Evolutionary conservation across 2,797 vertebrate genomes (phyloP), one percentile per base, ranked within the genome.

Genomic region (Acrossocheilus fasciatus): DNA sequence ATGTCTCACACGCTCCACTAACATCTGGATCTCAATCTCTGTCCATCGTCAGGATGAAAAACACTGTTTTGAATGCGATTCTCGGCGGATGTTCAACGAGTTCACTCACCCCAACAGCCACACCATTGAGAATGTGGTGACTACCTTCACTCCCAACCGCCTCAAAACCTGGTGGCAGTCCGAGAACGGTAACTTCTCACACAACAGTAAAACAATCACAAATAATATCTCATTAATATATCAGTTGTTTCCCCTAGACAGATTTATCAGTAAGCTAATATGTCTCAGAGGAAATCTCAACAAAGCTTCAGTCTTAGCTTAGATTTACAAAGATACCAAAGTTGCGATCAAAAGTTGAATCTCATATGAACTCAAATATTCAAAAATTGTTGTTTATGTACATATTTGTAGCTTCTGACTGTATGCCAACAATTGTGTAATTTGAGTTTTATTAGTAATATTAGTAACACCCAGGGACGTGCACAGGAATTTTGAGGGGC

Each of bases 141-240:
- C 97, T 14, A 95, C 96, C 0, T 98, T 97, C 1, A 96, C 92
- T 80, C 96, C 96, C 62, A 97, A 97, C 89, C 97, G 97, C 69
- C 95, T 97, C 66, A 96, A 97, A 91, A 96, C 97, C 74, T 98
- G 97, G 97, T 98, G 97, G 97, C 97, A 97, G 87, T 97, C 97
- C 0, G 95, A 96, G 94, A 97, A 95, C 26, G 96, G 97, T 97
- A 93, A 12, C 94, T 50, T 47, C 30, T 50, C 41, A 17, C 76
- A 26, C 20, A 7, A 36, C 39, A 47, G 8, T 34, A 75, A 7
- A 59, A 57, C 23, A 18, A 45, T 59, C 14, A 9, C 39, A 47
- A 45, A 23, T 74, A 5, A 47, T 10, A 73, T 36, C 6, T 34
- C 2, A 30, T 83, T 23, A 15, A 34, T 78, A 17, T 79, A 4